Base-by-base conservation (phyloP, 2,113 vertebrate species). In the Callaeas wilsoni region DNA sequence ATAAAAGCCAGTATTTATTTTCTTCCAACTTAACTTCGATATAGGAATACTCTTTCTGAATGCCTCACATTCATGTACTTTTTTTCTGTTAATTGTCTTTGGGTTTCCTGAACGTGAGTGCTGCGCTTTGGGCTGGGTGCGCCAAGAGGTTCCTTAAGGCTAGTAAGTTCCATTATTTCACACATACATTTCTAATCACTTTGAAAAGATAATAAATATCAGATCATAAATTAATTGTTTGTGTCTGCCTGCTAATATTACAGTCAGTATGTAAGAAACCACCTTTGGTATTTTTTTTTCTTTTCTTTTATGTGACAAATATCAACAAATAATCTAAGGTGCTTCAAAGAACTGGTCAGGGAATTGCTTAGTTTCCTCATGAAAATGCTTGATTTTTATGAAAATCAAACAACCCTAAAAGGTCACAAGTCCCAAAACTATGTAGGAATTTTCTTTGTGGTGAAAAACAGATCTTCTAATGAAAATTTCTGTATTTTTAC, bases 121-220 rank as follows among this genome's bases (percentile, higher is more conserved):
- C 65, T 85, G 17, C 41, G 41, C 75, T 77, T 83, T 65, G 63
- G 49, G 27, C 44, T 85, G 44, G 18, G 5, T 83, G 12, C 64
- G 21, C 67, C 7, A 5, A 69, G 77, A 2, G 3, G 20, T 75
- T 87, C 29, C 29, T 62, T 71, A 64, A 71, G 41, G 20, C 29
- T 71, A 21, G 0, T 46, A 12, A 73, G 50, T 91, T 93, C 76
- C 37, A 30, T 73, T 71, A 59, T 33, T 79, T 92, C 68, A 70
- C 33, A 75, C 17, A 60, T 20, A 64, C 27, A 49, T 91, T 93
- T 44, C 62, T 93, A 59, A 79, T 91, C 56, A 62, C 49, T 49
- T 91, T 91, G 87, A 95, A 94, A 91, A 94, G 60, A 44, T 57
- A 91, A 77, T 46, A 93, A 96, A 84, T 93, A 81, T 75, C 69